Percentiles rank a stretch among this genome's conserved stretches.
These are phyloP conservation scores for Plusia festucae DNA, from an alignment of 2,888 invertebrate species.

Conservation along the genomic window DNA sequence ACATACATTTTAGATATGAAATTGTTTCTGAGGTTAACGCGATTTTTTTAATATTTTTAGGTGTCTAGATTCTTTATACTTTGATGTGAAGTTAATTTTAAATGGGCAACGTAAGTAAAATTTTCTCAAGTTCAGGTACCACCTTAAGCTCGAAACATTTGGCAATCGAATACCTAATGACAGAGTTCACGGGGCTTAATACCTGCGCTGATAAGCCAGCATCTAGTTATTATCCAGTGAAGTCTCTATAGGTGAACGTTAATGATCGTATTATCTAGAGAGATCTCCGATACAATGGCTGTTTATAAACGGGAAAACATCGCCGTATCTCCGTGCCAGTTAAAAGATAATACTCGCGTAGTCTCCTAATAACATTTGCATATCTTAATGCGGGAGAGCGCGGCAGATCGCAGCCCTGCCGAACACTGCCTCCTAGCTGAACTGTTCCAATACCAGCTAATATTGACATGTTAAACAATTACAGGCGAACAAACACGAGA, in stretches of 20 bases:
- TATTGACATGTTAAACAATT: slow-evolving; percentile 75
- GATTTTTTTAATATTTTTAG: too few species aligned
- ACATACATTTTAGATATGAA: too few species aligned
- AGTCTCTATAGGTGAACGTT: slow-evolving; percentile 46
- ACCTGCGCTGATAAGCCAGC: slow-evolving; percentile 38
- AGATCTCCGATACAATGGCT: slow-evolving; percentile 69
- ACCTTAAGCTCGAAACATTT: slow-evolving; percentile 15
- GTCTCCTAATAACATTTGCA: slow-evolving; percentile 82
- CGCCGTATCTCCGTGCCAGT: slow-evolving; percentile 69
- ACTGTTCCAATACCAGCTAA: slow-evolving; percentile 69
- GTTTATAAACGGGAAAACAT: slow-evolving; percentile 68
- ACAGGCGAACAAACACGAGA: slow-evolving; percentile 69
- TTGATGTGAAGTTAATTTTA: too few species aligned
- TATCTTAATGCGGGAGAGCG: slow-evolving; percentile 77
- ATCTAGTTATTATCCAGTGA: slow-evolving; percentile 44
- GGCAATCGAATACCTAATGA: slow-evolving; percentile 34
- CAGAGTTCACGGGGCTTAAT: slow-evolving; percentile 19
- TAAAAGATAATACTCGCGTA: slow-evolving; percentile 76
- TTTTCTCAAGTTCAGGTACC: slow-evolving; percentile 18
- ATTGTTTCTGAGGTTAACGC: too few species aligned
- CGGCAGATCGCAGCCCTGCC: slow-evolving; percentile 18
- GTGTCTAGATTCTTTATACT: background rate
- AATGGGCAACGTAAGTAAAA: too few species aligned
- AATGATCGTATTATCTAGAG: slow-evolving; percentile 64
- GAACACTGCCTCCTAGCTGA: slow-evolving; percentile 53